Conservation (phyloP, 2,113 vertebrate genomes). For the Oxyura jamaicensis region DNA sequence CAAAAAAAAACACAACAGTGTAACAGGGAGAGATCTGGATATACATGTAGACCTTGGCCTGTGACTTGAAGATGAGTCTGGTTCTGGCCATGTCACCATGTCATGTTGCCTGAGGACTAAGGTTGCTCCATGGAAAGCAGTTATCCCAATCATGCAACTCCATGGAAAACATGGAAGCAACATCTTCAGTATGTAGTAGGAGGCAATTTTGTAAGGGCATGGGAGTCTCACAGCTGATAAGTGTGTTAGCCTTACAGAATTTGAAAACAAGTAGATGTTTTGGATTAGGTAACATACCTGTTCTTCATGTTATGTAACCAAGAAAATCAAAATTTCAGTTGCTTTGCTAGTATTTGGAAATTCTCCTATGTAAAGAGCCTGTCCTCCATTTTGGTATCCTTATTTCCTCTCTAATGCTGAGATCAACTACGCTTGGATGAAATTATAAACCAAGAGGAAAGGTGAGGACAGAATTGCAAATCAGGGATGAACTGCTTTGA, state of each 20-base stretch:
- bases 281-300: background rate
- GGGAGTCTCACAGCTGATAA: background rate
- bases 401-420: background rate
- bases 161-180: background rate
- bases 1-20: background rate
- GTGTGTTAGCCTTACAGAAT: background rate
- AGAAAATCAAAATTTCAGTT: background rate
- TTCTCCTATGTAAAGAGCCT: background rate
- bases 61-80: background rate
- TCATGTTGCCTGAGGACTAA: background rate
- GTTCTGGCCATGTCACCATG: background rate
- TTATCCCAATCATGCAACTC: background rate
- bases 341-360: background rate
- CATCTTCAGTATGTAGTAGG: background rate
- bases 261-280: background rate
- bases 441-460: background rate
- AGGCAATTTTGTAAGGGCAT: background rate
- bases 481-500: background rate
- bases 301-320: background rate
- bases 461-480: background rate
- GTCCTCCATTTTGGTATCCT: background rate
- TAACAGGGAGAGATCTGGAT: background rate
- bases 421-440: background rate
- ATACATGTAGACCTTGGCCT: background rate
- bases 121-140: background rate